These are phyloP conservation scores for Perca schrenkii DNA, from an alignment of 2,113 vertebrate genomes.

Conservation along the genomic window DNA sequence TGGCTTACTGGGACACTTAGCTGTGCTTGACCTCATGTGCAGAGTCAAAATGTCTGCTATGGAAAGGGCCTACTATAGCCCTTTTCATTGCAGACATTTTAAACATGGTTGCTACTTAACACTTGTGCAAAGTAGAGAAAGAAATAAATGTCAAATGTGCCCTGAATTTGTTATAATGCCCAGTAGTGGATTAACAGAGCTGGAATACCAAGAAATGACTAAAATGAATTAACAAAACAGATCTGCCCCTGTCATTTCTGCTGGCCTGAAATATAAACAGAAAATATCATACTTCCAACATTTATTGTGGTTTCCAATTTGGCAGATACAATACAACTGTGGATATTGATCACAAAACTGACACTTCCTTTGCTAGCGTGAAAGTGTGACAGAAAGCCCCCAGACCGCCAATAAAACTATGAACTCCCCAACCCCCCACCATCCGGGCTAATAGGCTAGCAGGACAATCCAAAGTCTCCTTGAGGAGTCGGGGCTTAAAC, in stretches of 20 bases:
- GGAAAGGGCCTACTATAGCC: too few species aligned
- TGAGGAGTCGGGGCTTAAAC: slow-evolving; percentile 46
- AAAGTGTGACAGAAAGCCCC: slow-evolving; percentile 33
- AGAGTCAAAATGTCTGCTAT: background rate
- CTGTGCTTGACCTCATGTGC: background rate
- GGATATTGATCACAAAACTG: slow-evolving; percentile 20
- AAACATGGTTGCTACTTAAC: background rate
- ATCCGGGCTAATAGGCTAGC: slow-evolving; percentile 47
- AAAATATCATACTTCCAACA: background rate
- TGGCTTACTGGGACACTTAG: background rate
- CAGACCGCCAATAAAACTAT: slow-evolving; percentile 42
- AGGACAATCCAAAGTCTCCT: slow-evolving; percentile 53
- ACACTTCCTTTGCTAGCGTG: background rate
- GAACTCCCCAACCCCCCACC: slow-evolving; percentile 40
- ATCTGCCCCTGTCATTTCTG: background rate
- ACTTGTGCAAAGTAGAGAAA: background rate
- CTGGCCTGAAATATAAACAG: background rate
- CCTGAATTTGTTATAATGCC: background rate
- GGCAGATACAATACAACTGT: background rate
- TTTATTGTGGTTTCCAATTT: slow-evolving; percentile 2
- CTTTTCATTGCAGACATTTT: background rate
- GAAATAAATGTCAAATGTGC: background rate
- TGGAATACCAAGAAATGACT: background rate
- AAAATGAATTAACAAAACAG: background rate
- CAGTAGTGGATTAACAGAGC: background rate